Base-by-base conservation (phyloP, 2,888 invertebrate species). In the Tetragnatha montana region DNA sequence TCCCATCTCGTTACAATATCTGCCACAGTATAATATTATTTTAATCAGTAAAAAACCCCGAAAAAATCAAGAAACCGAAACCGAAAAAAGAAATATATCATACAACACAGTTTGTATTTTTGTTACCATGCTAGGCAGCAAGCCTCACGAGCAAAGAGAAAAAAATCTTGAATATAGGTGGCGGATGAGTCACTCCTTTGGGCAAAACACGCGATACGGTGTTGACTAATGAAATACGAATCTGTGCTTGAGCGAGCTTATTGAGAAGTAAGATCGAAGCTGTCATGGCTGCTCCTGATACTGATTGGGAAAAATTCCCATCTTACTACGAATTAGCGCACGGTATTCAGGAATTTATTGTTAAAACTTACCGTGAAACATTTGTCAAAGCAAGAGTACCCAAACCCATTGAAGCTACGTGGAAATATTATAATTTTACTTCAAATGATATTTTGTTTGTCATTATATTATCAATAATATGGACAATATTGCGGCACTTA, bases 401-500 rank as follows among this genome's bases (percentile, higher is more conserved):
- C 21, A 21, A 10, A 19, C 69, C 79, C 8, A 47, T 73, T 8
- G 82, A 90, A 82, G 51, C 68, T 35, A 84, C 80, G 35, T 90
- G 87, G 84, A 69, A 81, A 17, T 84, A 87, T 73, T 87, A 78
- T 60, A 87, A 90, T 81, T 90, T 87, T 69, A 81, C 47, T 51
- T 49, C 50, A 17, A 49, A 60, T 17, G 87, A 87, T 49, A 73
- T 90, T 70, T 75, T 84, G 12, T 82, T 91, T 14, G 85, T 92
- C 51, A n/a, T 92, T 68, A 22, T 89, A 19, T 68, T 92, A 70
- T 81, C 91, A 22, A 83, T 91, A 68, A 81, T 86, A 80, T 92
- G 92, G 91, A 91, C 92, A n/a, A 60, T 91, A 49, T 82, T 91
- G n/a, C 88, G 92, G 74, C 83, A 91, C 81, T 60, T 91, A 47